Base-by-base conservation (phyloP, 64 coral and sea anemone genomes). In the Porites australiensis region DNA sequence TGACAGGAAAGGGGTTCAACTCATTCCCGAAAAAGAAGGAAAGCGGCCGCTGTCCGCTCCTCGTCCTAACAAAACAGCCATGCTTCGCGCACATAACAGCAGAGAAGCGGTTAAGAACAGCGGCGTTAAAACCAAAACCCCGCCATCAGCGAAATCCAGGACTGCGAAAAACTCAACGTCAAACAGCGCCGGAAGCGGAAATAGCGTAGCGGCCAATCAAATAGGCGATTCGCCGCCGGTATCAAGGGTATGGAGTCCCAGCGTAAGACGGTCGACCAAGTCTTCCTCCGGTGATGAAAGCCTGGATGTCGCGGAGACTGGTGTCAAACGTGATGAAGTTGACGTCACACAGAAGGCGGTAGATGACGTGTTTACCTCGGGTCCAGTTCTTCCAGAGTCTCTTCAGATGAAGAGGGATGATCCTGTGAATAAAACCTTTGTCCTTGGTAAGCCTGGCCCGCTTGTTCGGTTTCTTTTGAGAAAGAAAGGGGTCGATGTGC, bases 371-470 rank as follows among this genome's bases (percentile, higher is more conserved):
- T 98, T 98, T 64, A 72, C 79, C 20, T 65, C 95, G 10, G 79
- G 53, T 50, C 70, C 77, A 59, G 74, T 50, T 16, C 44, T 94
- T 18, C 92, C 95, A 22, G 75, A 94, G 48, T 92, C 79, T 5
- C 80, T 98, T 83, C 83, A 88, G 61, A 94, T 94, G 91, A 90
- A 94, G 20, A 86, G 95, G 77, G 94, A 94, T 74, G 82, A 98
- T 71, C n/a, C 44, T 16, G 83, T 87, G 2, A 98, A 98, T 57
- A 75, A 86, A 43, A 98, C 95, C 0, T 98, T 98, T 91, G 95
- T 98, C 2, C 47, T 98, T 12, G 95, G 95, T 98, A 65, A 82
- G 95, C 60, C 14, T 80, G 16, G 8, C 37, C n/a, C 18, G 15
- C 3, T 20, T 16, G 55, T 80, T 43, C n/a, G 21, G 43, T 44